Base-by-base conservation (phyloP, 1,140 invertebrate genomes). In the Drosophila lacertosa region DNA sequence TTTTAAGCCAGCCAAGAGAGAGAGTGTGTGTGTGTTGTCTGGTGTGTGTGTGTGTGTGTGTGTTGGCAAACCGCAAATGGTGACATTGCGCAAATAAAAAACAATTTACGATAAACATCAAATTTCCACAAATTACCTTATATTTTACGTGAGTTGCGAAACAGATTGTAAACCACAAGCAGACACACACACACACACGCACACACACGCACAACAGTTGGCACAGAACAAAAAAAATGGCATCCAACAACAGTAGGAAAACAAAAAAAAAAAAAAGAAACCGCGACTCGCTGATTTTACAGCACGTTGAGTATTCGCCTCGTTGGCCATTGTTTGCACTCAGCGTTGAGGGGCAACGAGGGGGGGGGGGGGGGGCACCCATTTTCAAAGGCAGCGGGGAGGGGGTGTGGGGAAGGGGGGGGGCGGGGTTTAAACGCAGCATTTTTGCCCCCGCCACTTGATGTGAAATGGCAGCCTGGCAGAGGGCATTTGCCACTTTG, bases 111-210 rank as follows among this genome's bases (percentile, higher is more conserved):
- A 90, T 90, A 90, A 90, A 84, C 81, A 90, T 90, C 89, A 90
- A 90, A 90, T 90, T 89, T 90, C 81, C 89, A 90, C 89, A 90
- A 90, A 90, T 90, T 90, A 90, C 89, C 81, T 89, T 90, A 90
- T 90, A 90, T 90, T 90, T 90, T 90, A 90, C 89, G 89, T 90
- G 89, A 89, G 89, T 89, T 90, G 89, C 70, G 83, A 90, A 90
- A 89, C 83, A 90, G 89, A 90, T 90, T 90, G 89, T 86, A 86
- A 88, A 81, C 75, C 74, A 77, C 81, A 68, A 58, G 58, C 65
- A 62, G 73, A 67, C 77, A 74, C 37, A 60, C 32, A 58, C 37
- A 66, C 10, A 63, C 53, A 32, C 24, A 60, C 53, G 24, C 26
- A 37, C 29, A 50, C 33, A 47, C 59, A 59, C 26, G 66, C 39